Evolutionary conservation across 2,888 invertebrate genomes (phyloP), one percentile per base, ranked within the genome.

Genomic region (Graphium colonna): DNA sequence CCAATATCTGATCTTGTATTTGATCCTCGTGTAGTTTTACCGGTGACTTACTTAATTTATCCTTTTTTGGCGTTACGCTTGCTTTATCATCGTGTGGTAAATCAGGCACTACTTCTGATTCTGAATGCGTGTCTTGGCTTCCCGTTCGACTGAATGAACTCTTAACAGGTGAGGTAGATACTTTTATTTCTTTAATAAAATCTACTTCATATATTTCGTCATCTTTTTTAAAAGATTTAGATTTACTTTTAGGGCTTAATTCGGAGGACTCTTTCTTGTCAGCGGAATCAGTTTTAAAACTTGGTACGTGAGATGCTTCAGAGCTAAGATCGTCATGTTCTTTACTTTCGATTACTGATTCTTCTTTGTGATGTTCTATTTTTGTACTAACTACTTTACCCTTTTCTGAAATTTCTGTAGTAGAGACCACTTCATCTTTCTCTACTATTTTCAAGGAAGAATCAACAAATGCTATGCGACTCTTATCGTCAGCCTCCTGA

Each of bases 71-170:
- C 4, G 80, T 80, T 21, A 87, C 85, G 43, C 74, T 74, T 44
- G 76, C 75, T 64, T 73, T 87, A 10, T 82, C 82, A 62, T 89
- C 86, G 51, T 89, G 84, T 31, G 90, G 90, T 53, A 90, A 71
- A 60, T 91, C 91, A 16, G 91, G 90, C 12, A 89, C 90, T 38
- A 79, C 70, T 75, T 91, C 91, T 4, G 91, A 91, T 65, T 91
- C 91, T 1, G 91, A 91, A 59, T 91, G 90, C 15, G 91, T 90
- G 59, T 91, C 91, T 71, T 90, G 91, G 69, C 91, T 91, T 47
- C 90, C 90, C 47, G 90, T 90, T 48, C 89, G 77, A 66, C 91
- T 91, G 61, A 90, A 90, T 3, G 86, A 76, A 61, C 86, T 87
- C 55, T 88, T 89, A 1, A 90, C 77, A 7, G 89, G 90, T 21